phyloP scores from a whole-genome alignment of 2,888 invertebrate genomes.

The Troides oblongomaculatus region DNA sequence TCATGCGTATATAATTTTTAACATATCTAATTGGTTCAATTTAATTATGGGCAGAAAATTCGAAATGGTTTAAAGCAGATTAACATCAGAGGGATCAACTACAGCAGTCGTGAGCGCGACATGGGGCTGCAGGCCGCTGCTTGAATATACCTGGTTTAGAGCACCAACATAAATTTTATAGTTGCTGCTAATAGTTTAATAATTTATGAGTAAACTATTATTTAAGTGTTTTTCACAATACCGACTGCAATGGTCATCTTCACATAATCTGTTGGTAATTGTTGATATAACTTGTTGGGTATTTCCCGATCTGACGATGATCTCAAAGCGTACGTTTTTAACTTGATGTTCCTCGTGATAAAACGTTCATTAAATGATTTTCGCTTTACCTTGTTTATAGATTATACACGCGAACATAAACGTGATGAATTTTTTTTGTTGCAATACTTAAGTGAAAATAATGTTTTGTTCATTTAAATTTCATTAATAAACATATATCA shows the following conservation, averaged over 20 bases:
- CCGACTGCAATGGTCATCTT: not conserved
- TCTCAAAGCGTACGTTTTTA: conserved; percentile 8
- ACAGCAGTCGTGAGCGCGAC: too few species aligned
- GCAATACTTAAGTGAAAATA: not conserved
- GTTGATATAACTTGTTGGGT: conserved; percentile 10
- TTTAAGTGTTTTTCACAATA: not conserved
- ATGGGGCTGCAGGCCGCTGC: too few species aligned
- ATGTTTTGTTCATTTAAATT: not conserved
- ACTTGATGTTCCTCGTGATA: conserved; percentile 2
- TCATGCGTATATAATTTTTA: too few species aligned
- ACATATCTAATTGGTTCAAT: too few species aligned
- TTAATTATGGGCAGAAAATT: too few species aligned
- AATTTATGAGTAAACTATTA: not conserved
- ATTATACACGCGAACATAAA: conserved; percentile 12
- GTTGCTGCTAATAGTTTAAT: too few species aligned
- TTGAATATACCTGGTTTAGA: too few species aligned
- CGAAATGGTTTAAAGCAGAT: too few species aligned
- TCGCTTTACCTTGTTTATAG: conserved; percentile 1
- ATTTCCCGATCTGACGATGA: conserved; percentile 21
- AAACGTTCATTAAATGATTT: conserved; percentile 7
- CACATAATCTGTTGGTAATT: conserved; percentile 10
- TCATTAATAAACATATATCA: not conserved
- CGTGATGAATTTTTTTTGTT: not conserved
- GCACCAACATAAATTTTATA: too few species aligned
- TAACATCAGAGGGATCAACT: too few species aligned